Conservation (phyloP, 2,888 invertebrate genomes). For the Aleiodes leptofemur region DNA sequence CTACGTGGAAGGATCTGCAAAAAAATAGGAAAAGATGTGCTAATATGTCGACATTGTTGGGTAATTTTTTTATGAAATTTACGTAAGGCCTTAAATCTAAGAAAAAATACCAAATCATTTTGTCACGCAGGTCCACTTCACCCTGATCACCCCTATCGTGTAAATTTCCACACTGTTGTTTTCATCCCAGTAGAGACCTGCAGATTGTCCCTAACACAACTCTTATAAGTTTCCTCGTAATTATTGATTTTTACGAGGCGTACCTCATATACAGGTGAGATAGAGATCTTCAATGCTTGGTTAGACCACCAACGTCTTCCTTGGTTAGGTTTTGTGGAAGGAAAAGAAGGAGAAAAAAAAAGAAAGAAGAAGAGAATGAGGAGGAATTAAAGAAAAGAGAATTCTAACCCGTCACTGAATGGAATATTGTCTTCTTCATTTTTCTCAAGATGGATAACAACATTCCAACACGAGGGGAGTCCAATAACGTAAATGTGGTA, state of each 20-base stretch:
- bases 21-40: too few relatives aligned
- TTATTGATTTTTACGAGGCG: constrained; percentile 70
- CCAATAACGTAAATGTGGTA: constrained; percentile 35
- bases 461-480: constrained; percentile 25
- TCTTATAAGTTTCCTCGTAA: constrained; percentile 65
- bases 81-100: too few relatives aligned
- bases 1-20: too few relatives aligned
- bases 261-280: constrained; percentile 63
- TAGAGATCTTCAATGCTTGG: constrained; percentile 66
- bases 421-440: constrained; percentile 27
- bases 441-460: constrained; percentile 18
- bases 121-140: too few relatives aligned
- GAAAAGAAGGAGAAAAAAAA: background rate
- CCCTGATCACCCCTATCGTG: background rate
- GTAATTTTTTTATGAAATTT: too few relatives aligned
- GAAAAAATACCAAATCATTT: too few relatives aligned
- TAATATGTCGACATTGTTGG: too few relatives aligned
- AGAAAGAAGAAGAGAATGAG: background rate
- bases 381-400: background rate
- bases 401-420: constrained; percentile 13
- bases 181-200: background rate
- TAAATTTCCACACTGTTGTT: constrained; percentile 5
- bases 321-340: constrained; percentile 4
- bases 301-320: constrained; percentile 63
- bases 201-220: constrained; percentile 30